These are phyloP conservation scores for Plestiodon gilberti DNA, from an alignment of 2,113 vertebrate genomes.

Conservation along the genomic window DNA sequence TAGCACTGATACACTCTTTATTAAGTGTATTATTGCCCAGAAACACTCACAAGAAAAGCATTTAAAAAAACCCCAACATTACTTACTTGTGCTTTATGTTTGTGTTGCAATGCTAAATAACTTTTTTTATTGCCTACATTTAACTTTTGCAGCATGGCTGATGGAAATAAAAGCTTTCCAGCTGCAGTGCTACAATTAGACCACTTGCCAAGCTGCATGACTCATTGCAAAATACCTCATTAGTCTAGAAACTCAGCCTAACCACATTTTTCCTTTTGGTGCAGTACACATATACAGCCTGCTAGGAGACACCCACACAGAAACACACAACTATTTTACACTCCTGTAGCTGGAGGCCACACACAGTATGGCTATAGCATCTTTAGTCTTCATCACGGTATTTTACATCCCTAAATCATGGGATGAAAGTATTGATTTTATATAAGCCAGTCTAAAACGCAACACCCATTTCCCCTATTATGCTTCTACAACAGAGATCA, in stretches of 20 bases:
- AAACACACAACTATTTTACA: neutral
- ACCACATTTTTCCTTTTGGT: neutral
- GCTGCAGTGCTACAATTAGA: neutral
- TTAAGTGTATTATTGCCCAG: neutral
- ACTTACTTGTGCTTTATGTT: neutral
- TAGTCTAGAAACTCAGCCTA: constrained; percentile 13
- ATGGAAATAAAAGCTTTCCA: constrained; percentile 3
- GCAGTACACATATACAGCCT: neutral
- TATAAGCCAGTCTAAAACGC: neutral
- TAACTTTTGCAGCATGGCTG: neutral
- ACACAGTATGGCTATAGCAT: neutral
- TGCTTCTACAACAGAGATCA: constrained; percentile 2
- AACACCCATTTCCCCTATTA: neutral
- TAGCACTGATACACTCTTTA: neutral
- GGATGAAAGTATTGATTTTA: neutral
- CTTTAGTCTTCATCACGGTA: neutral
- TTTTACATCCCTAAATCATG: neutral
- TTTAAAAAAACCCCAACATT: neutral
- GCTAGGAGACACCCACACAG: neutral
- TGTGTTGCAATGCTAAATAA: neutral
- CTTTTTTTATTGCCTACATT: neutral
- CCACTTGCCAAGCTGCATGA: neutral
- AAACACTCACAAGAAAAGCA: neutral
- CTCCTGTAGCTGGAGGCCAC: constrained; percentile 7
- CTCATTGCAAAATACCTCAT: constrained; percentile 2